These are phyloP conservation scores for Todus mexicanus DNA, from an alignment of 2,797 vertebrate species.

Conservation along the genomic window DNA sequence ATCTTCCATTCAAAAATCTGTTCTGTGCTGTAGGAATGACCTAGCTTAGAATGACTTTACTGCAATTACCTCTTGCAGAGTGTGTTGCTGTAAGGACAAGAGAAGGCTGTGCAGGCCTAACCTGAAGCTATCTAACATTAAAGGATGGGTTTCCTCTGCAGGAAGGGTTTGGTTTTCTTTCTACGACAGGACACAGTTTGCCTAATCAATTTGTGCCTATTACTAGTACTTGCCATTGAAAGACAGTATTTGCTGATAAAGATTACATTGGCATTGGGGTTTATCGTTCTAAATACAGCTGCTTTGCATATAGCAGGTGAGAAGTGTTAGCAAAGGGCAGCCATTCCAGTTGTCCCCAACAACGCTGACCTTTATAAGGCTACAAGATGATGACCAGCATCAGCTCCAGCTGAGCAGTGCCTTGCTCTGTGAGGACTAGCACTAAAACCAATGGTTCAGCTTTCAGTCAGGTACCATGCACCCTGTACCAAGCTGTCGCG, in stretches of 20 bases:
- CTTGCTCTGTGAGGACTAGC: rapidly evolving
- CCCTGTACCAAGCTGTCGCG: background rate
- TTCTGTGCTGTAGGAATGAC: background rate
- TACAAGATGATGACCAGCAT: rapidly evolving
- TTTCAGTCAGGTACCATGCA: background rate
- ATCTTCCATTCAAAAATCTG: constrained; percentile 32
- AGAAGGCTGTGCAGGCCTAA: background rate
- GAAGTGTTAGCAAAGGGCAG: background rate
- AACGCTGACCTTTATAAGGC: background rate
- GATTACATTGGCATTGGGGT: background rate
- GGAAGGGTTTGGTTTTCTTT: background rate
- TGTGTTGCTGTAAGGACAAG: background rate
- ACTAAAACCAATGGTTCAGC: background rate
- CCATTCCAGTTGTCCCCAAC: background rate
- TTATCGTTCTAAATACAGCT: background rate
- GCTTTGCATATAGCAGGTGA: background rate
- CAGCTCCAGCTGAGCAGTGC: rapidly evolving
- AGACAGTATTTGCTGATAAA: background rate
- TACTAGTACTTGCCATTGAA: background rate
- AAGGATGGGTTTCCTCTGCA: background rate
- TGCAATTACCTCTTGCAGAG: background rate
- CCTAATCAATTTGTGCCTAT: background rate
- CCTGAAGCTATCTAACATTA: background rate
- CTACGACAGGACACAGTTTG: background rate
- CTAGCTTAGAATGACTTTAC: background rate